Evolutionary conservation across 2,113 vertebrate genomes (phyloP).

Genomic region (Limanda limanda): DNA sequence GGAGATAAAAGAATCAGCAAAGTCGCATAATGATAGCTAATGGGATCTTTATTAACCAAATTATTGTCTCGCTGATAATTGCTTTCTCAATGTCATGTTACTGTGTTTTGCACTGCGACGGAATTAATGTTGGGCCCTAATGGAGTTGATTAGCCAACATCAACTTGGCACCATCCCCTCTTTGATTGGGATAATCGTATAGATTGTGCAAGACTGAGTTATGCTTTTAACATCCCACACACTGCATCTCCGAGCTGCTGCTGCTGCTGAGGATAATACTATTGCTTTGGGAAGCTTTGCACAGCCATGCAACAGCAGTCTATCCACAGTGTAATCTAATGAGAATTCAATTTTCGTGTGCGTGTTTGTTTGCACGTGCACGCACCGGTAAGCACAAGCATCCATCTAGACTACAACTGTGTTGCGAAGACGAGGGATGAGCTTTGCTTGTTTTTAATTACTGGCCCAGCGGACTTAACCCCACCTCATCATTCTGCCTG

Average conservation of each 20-base stretch:
- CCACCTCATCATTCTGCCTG: constrained; percentile 73
- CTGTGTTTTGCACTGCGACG: constrained; percentile 57
- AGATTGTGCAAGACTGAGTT: constrained; percentile 34
- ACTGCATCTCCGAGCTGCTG: constrained; percentile 4
- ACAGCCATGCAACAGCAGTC: constrained; percentile 8
- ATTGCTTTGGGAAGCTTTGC: constrained; percentile 8
- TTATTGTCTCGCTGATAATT: constrained; percentile 72
- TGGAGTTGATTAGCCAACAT: constrained; percentile 56
- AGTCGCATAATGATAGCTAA: constrained; percentile 76
- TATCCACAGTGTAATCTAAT: constrained; percentile 27
- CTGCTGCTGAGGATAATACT: neutral
- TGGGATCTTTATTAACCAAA: constrained; percentile 78
- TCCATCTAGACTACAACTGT: constrained; percentile 55
- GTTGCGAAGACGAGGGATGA: constrained; percentile 50
- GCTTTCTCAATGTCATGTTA: constrained; percentile 76
- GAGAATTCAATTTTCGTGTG: constrained; percentile 36
- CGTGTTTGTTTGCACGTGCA: neutral
- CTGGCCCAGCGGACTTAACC: constrained; percentile 76
- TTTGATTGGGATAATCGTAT: constrained; percentile 57
- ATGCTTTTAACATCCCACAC: constrained; percentile 23
- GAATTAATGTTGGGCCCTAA: constrained; percentile 66
- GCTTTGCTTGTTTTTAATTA: constrained; percentile 81
- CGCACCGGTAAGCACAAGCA: constrained; percentile 17
- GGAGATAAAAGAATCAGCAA: constrained; percentile 78
- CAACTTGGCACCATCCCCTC: constrained; percentile 31